phyloP scores from a whole-genome alignment of 2,888 invertebrate species.

The Lydus trimaculatus region DNA sequence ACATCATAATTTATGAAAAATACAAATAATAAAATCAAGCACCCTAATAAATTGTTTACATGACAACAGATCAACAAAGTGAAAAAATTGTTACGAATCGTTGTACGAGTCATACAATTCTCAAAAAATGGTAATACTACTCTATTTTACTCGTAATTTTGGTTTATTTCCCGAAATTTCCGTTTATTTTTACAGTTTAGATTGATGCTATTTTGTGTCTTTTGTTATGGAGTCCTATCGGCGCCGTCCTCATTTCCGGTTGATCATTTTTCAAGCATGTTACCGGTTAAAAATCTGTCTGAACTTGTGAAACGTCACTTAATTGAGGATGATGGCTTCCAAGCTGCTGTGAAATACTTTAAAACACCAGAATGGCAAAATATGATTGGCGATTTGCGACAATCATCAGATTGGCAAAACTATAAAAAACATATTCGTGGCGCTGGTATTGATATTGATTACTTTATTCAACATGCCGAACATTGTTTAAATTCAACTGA shows the following conservation, averaged over 20 bases:
- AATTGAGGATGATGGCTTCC: not conserved
- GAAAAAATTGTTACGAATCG: not conserved
- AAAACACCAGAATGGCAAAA: not conserved
- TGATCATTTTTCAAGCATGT: not conserved
- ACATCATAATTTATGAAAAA: not conserved
- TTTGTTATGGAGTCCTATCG: not conserved
- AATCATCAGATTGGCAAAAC: constrained; percentile 10
- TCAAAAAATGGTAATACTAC: not conserved
- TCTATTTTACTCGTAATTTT: not conserved
- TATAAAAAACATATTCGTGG: not conserved
- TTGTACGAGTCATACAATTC: not conserved
- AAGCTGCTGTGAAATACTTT: constrained; percentile 6
- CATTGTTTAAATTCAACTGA: not conserved
- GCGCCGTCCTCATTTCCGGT: not conserved
- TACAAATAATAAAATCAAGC: not conserved
- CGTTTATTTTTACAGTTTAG: not conserved
- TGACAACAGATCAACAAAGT: constrained; percentile 10
- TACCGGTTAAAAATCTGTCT: not conserved
- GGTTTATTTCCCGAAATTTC: not conserved
- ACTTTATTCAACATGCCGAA: not conserved
- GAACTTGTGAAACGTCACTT: not conserved
- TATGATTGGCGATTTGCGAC: not conserved
- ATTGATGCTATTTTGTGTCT: not conserved
- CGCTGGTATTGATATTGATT: constrained; percentile 2
- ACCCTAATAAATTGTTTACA: not conserved